Percentiles rank a stretch among this genome's conserved stretches.
These are phyloP conservation scores for Amorpha juglandis DNA, from an alignment of 2,888 invertebrate genomes.

Conservation along the genomic window DNA sequence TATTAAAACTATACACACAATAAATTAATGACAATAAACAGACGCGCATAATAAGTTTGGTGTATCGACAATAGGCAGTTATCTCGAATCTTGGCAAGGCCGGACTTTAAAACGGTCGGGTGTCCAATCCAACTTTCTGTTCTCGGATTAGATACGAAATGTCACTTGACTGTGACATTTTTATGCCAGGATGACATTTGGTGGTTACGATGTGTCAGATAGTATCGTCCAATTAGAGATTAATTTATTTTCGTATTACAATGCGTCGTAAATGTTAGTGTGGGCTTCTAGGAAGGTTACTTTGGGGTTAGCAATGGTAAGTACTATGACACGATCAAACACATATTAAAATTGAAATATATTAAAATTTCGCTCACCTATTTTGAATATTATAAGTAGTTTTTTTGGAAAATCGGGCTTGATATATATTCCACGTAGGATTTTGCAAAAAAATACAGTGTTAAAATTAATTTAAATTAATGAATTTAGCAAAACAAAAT, in stretches of 20 bases:
- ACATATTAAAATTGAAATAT: not conserved
- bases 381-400: too few relatives aligned
- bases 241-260: conserved; percentile 60
- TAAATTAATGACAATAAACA: conserved; percentile 20
- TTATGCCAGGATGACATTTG: conserved; percentile 79
- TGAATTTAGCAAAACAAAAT: too few relatives aligned
- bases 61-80: conserved; percentile 31
- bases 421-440: too few relatives aligned
- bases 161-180: conserved; percentile 81
- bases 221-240: conserved; percentile 79
- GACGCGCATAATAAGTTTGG: conserved; percentile 6
- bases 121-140: conserved; percentile 64
- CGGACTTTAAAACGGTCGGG: conserved; percentile 22
- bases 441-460: too few relatives aligned
- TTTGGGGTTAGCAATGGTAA: not conserved
- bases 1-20: conserved; percentile 26
- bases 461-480: too few relatives aligned
- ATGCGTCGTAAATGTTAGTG: conserved; percentile 23
- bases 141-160: conserved; percentile 82
- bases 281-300: conserved; percentile 7
- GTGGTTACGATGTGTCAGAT: conserved; percentile 69
- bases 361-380: too few relatives aligned
- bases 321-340: not conserved
- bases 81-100: conserved; percentile 37
- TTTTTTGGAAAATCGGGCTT: too few relatives aligned